These are phyloP conservation scores for Apis dorsata DNA, from an alignment of 1,140 invertebrate genomes.

Conservation along the genomic window DNA sequence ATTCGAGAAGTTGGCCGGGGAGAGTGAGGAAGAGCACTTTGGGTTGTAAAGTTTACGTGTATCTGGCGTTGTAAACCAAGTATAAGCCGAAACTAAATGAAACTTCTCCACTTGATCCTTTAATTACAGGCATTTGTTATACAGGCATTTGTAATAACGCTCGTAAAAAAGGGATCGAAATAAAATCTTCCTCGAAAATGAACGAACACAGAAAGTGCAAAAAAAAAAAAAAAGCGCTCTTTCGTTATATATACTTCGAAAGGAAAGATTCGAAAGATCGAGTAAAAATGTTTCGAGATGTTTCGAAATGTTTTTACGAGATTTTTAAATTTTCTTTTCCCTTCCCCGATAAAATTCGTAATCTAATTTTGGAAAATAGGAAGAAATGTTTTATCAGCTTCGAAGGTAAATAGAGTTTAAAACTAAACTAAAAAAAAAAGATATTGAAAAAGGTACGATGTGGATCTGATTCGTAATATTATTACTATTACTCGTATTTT, in stretches of 20 bases:
- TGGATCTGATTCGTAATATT: no score
- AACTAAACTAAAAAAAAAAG: neutral
- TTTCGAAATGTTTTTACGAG: no score
- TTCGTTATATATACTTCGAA: no score
- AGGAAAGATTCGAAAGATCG: no score
- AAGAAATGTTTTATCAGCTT: no score
- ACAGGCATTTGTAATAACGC: neutral
- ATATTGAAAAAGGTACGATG: no score
- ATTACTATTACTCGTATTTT: no score
- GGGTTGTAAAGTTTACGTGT: constrained; percentile 7
- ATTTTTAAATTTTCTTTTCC: no score
- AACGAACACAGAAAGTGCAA: neutral
- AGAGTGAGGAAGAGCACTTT: neutral
- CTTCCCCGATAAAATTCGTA: no score
- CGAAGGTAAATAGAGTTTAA: no score
- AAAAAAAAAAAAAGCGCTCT: neutral
- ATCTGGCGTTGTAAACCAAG: neutral
- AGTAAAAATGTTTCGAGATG: no score
- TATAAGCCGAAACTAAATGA: neutral
- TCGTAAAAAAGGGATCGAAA: neutral
- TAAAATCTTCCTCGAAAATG: neutral
- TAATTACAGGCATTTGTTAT: constrained; percentile 16
- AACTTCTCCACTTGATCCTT: constrained; percentile 5
- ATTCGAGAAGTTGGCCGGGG: neutral
- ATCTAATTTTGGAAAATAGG: no score